Base-by-base conservation (phyloP, 2,888 invertebrate species). In the Andricus quercusramuli region DNA sequence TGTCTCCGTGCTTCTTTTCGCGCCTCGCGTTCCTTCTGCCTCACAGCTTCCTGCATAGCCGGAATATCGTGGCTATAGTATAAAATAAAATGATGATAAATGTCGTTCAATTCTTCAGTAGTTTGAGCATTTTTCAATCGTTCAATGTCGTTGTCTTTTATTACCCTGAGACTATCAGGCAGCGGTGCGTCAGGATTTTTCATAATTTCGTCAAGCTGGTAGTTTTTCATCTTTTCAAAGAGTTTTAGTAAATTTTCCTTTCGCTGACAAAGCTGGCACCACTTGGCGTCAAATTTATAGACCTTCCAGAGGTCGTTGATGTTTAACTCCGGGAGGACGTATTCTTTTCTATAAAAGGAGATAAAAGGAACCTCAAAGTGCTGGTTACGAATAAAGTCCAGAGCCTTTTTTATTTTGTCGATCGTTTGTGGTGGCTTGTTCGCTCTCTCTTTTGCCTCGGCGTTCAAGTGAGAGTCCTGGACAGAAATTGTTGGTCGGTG, bases 271-370 rank as follows among this genome's bases (percentile, higher is more conserved):
- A 99, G 93, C 91, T 98, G 98, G 90, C 98, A 98, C 97, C 98
- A 98, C 94, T 98, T 98, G 78, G 97, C 98, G 92, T 99, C 99
- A 92, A 95, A 98, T 90, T 97, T 97, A 93, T 98, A 99, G n/a
- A 99, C 97, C 91, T 97, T 98, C 99, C 99, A 99, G 47, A 99
- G 93, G 91, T 99, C 99, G 88, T 98, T 98, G 78, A 99, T 98
- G 86, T 96, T 97, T 32, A 99, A 93, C 89, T 99, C 99, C 0
- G 98, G 98, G 89, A 97, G 96, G 0, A 99, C 98, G 88, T 98
- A 98, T 92, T 99, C 99, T 93, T 99, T 99, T 41, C 99, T 95
- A 92, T 99, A 99, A 93, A 99, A 99, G 0, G 98, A 98, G 88
- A 99, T 99, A 93, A 99, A 99, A 0, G 99, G 99, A 65, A 99